Evolutionary conservation across 92 coral and sea anemone genomes (phyloP), one percentile per base, ranked within the genome.

Genomic region (Phenganax stokvisi): DNA sequence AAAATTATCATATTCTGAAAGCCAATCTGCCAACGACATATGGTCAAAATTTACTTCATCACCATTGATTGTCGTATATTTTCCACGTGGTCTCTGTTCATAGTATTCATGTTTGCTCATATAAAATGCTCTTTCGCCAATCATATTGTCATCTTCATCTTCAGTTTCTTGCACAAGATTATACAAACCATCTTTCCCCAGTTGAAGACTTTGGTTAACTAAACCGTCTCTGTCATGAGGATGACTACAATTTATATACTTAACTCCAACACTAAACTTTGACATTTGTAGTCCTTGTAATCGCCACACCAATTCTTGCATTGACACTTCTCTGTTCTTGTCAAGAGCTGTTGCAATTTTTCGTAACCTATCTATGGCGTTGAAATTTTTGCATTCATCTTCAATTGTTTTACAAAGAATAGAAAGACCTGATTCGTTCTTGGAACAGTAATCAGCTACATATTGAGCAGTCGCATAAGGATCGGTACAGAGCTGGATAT

Each of bases 221-320:
- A 69, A 69, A 30, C 53, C 74, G 31, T 69, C 74, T 51, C 74
- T 69, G 17, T 69, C 47, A 51, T 69, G 74, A 69, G 74, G 74
- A 51, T 30, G 74, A 51, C 30, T 69, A 15, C 74, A 69, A 30
- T 69, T 69, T 30, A 69, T 69, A 69, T 69, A 25, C 55, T 69
- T 69, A 51, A 69, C 74, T 69, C 52, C 74, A 69, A 30, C 31
- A 69, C 74, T 69, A 51, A 69, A 69, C 20, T 69, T 69, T 31
- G 74, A 69, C 74, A 69, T 69, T 25, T 52, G 74, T 69, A 69
- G 17, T 69, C 74, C 74, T 69, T 69, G 74, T 69, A 69, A 69
- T 51, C 74, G 15, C 74, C 74, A 69, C 5, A 69, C 31, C 12
- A 69, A 30, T 69, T 69, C 74, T 69, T 69, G 74, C 53, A 69